These are phyloP conservation scores for Mus spicilegus DNA, from an alignment of 2,113 vertebrate genomes.

Conservation along the genomic window DNA sequence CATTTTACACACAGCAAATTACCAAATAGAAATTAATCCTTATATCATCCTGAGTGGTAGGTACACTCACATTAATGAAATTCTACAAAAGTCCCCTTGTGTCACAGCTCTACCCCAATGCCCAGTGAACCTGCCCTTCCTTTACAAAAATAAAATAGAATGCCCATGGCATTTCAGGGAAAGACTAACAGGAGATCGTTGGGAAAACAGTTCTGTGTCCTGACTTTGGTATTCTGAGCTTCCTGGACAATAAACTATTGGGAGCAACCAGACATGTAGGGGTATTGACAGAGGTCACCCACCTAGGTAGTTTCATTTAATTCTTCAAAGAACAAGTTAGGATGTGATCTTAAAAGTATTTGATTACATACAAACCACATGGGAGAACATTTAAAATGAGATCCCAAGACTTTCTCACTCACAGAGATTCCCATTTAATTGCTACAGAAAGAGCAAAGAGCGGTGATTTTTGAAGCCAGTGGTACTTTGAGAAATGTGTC, in stretches of 20 bases:
- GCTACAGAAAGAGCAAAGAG: background rate
- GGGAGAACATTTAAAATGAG: background rate
- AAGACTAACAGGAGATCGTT: conserved; percentile 10
- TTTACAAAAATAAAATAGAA: conserved; percentile 2
- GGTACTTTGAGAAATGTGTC: conserved; percentile 1
- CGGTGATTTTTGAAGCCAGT: background rate
- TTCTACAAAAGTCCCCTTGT: conserved; percentile 35
- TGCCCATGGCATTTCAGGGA: background rate
- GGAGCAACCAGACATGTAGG: background rate
- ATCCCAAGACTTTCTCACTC: background rate
- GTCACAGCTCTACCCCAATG: background rate
- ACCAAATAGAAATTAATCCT: conserved; percentile 82
- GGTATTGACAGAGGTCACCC: background rate
- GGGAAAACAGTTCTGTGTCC: background rate
- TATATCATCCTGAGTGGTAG: conserved; percentile 70
- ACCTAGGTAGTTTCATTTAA: conserved; percentile 9
- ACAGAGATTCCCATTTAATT: background rate
- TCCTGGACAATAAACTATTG: conserved; percentile 17
- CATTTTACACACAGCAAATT: conserved; percentile 80
- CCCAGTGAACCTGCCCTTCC: conserved; percentile 22
- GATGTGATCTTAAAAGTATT: background rate
- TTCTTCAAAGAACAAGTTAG: conserved; percentile 17
- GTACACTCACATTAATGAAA: conserved; percentile 72
- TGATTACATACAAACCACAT: background rate
- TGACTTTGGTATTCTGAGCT: conserved; percentile 36